Base-by-base conservation (phyloP, 2,113 vertebrate species). In the Cynopterus brachyotis region DNA sequence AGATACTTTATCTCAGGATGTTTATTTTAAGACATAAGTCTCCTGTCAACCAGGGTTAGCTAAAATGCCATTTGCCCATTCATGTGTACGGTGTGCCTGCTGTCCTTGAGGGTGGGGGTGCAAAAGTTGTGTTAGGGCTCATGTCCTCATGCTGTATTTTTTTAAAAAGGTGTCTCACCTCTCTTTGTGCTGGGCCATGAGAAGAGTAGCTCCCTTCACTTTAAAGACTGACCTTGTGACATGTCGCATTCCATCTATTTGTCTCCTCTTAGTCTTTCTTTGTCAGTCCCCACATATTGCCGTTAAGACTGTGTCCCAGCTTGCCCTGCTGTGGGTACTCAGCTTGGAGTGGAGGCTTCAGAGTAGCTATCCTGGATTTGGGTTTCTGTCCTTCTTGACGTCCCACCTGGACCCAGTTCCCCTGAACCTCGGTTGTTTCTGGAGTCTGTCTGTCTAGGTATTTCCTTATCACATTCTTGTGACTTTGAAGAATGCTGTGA, bases 191-290 rank as follows among this genome's bases (percentile, higher is more conserved):
- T 64, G 85, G 66, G 40, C 92, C 94, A 89, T 96, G 84, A 98
- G 97, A 97, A 96, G 70, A 97, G 86, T 55, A 89, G 24, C 91
- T 97, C 90, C 92, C 97, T 97, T 95, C 94, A 78, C 92, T 91
- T 93, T 67, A 30, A 95, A 97, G 95, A 37, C 67, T 16, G 42
- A 16, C 73, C n/a, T 64, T 24, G 24, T 59, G 45, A 32, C 17
- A 0, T 6, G n/a, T 82, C 96, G 86, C 86, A 50, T 69, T 60
- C 53, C 37, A 0, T 62, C 47, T 59, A 6, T 32, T 2, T 62
- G 20, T 67, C 78, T 50, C 26, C n/a, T 28, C n/a, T 30, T 40
- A 5, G 32, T n/a, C 60, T 69, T 22, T 45, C n/a, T 24, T 45
- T 42, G 50, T 24, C 72, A 37, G 35, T 45, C 69, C 57, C 8